phyloP scores from a whole-genome alignment of 2,797 vertebrate genomes.

The Catharus ustulatus region DNA sequence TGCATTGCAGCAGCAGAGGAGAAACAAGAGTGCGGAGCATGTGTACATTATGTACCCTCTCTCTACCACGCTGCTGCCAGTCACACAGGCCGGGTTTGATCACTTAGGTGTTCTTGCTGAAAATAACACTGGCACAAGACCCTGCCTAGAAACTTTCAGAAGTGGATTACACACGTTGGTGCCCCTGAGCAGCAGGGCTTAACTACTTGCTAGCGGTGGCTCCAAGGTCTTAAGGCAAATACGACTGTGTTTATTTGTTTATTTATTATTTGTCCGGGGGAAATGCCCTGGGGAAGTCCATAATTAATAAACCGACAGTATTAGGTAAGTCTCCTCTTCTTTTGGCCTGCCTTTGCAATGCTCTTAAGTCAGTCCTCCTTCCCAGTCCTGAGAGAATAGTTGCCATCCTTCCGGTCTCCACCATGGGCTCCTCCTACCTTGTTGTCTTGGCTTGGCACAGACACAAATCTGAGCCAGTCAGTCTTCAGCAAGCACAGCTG shows the following conservation, averaged over 20 bases:
- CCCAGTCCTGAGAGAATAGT: neutral
- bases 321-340: neutral
- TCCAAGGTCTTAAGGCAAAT: neutral
- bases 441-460: neutral
- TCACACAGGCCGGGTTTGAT: rapidly evolving
- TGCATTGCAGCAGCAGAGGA: neutral
- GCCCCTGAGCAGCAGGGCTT: neutral
- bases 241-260: no score
- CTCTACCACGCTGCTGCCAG: neutral
- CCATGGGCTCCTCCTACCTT: neutral
- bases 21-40: neutral
- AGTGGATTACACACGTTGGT: neutral
- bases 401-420: neutral
- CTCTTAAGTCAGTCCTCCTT: neutral
- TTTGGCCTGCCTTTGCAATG: neutral
- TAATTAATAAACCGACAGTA: neutral
- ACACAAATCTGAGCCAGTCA: neutral
- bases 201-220: neutral
- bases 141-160: neutral
- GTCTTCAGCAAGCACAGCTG: neutral
- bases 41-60: neutral
- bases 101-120: neutral
- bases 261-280: no score
- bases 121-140: slow-evolving; percentile 18
- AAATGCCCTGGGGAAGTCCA: neutral